A percentile compares a stretch with the other conserved stretches of the same genome.
phyloP scores from a whole-genome alignment of 2,113 vertebrate species.

The Ceratotherium simum region DNA sequence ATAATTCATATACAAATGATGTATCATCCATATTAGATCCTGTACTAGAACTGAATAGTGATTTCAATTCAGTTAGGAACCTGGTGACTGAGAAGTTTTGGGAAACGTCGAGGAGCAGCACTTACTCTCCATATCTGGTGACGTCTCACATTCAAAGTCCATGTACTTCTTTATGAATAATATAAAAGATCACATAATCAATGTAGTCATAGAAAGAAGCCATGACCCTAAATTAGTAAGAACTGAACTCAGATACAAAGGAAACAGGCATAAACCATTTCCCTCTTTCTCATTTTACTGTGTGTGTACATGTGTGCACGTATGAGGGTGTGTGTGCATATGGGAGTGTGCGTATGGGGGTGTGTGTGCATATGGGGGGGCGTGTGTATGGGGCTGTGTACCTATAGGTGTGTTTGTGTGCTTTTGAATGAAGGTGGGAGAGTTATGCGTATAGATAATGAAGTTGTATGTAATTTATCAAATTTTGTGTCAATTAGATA shows the following conservation, averaged over 20 bases:
- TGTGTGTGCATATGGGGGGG: background rate
- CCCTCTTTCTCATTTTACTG: background rate
- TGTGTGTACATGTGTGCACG: background rate
- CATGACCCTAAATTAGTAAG: background rate
- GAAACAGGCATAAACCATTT: background rate
- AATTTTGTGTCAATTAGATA: background rate
- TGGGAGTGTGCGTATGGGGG: too few relatives aligned
- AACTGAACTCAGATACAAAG: background rate
- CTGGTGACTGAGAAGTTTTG: background rate
- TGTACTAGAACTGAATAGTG: background rate
- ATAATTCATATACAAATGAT: background rate
- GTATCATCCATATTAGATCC: background rate
- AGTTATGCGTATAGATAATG: background rate
- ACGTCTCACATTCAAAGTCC: background rate
- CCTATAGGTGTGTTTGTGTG: background rate
- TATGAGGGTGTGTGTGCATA: background rate
- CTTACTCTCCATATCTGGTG: background rate
- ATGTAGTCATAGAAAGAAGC: background rate
- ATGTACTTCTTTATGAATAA: background rate
- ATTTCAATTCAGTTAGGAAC: background rate
- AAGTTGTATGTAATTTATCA: background rate
- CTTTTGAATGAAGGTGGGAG: background rate
- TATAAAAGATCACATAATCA: background rate
- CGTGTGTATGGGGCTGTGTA: too few relatives aligned
- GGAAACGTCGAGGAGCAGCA: background rate